A percentile compares a stretch with the other conserved stretches of the same genome.
These are phyloP conservation scores for Serinus canaria DNA, from an alignment of 2,113 vertebrate species.

Conservation along the genomic window DNA sequence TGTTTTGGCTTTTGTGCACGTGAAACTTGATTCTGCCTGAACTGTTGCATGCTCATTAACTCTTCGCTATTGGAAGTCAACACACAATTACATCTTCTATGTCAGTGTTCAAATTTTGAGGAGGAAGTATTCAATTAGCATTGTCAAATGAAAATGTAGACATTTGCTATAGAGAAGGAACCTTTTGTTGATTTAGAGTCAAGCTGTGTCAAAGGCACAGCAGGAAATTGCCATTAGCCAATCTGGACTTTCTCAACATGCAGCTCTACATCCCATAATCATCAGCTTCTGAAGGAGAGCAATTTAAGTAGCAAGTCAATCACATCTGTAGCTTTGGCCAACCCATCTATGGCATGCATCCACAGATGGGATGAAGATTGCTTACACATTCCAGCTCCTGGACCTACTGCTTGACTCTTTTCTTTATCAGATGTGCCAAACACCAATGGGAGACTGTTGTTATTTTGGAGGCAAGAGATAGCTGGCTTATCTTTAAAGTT, in stretches of 20 bases:
- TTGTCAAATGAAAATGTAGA: constrained; percentile 45
- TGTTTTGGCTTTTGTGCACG: not conserved
- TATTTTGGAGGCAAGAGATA: not conserved
- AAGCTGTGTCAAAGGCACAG: constrained; percentile 57
- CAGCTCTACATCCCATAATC: constrained; percentile 36
- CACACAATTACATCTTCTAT: constrained; percentile 32
- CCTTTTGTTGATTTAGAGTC: constrained; percentile 63
- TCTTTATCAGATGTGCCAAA: constrained; percentile 19
- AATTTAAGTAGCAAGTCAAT: constrained; percentile 51
- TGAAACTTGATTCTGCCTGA: constrained; percentile 4
- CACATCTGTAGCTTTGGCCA: constrained; percentile 7
- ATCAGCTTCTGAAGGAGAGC: constrained; percentile 31
- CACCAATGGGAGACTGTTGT: not conserved
- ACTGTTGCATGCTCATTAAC: constrained; percentile 47
- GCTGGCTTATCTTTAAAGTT: not conserved
- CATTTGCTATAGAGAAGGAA: constrained; percentile 37
- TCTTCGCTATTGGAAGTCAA: constrained; percentile 42
- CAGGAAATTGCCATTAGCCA: constrained; percentile 63
- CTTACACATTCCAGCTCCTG: constrained; percentile 32
- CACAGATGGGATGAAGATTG: constrained; percentile 39
- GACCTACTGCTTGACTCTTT: not conserved
- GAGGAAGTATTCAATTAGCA: constrained; percentile 63
- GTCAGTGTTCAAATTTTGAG: constrained; percentile 10
- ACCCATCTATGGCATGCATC: not conserved
- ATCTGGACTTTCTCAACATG: constrained; percentile 72